A percentile compares a stretch with the other conserved stretches of the same genome.
These are phyloP conservation scores for Lysandra coridon DNA, from an alignment of 2,888 invertebrate species.

Conservation along the genomic window DNA sequence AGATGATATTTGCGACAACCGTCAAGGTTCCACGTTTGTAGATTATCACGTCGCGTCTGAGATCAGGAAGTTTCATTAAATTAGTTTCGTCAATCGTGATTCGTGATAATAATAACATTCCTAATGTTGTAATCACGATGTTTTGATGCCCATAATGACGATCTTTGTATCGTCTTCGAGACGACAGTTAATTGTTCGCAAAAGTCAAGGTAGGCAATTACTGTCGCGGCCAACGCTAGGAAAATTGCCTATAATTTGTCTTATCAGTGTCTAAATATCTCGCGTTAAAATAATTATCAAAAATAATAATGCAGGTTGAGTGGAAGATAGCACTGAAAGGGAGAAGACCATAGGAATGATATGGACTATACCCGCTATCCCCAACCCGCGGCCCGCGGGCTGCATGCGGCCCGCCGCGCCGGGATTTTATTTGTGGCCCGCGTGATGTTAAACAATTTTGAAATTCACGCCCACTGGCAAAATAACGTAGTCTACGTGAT, in stretches of 20 bases:
- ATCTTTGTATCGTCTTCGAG: neutral
- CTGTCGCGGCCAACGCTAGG: neutral
- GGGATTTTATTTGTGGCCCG: too few relatives aligned
- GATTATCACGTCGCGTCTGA: neutral
- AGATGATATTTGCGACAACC: conserved; percentile 4
- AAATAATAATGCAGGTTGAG: too few relatives aligned
- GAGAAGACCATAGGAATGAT: too few relatives aligned
- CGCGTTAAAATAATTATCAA: neutral
- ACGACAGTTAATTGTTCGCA: conserved; percentile 1
- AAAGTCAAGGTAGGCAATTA: conserved; percentile 8
- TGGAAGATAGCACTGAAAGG: too few relatives aligned
- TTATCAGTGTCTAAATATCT: neutral
- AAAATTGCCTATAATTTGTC: neutral
- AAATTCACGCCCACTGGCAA: too few relatives aligned
- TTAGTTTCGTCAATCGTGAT: neutral
- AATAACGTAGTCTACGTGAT: too few relatives aligned
- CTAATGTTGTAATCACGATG: conserved; percentile 7
- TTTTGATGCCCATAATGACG: neutral
- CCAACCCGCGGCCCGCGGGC: too few relatives aligned
- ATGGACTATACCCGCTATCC: too few relatives aligned
- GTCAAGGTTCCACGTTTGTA: conserved; percentile 3
- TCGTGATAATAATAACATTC: neutral
- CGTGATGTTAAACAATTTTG: too few relatives aligned
- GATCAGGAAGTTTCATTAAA: conserved; percentile 7
- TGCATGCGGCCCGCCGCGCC: too few relatives aligned